These are phyloP conservation scores for Phaedon cochleariae DNA, from an alignment of 2,888 invertebrate species.

Conservation along the genomic window DNA sequence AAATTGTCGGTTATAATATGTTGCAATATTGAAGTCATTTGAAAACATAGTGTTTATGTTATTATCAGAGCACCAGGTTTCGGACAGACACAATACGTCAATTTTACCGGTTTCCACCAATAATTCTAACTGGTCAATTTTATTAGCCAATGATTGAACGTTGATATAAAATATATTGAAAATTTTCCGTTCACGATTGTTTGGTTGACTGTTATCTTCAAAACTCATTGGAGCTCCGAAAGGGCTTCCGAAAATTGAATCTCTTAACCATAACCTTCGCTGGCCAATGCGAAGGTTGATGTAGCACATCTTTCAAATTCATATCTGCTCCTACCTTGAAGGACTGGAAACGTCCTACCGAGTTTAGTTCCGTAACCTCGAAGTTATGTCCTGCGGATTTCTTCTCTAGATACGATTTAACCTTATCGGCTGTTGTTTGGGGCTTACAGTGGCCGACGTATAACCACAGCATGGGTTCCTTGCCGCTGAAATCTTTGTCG, in stretches of 20 bases:
- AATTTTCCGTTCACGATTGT: neutral
- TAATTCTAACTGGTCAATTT: no score
- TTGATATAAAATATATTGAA: neutral
- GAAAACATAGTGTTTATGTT: no score
- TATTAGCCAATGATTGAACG: neutral
- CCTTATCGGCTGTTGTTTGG: no score
- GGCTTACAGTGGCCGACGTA: no score
- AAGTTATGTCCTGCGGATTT: neutral
- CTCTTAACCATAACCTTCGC: neutral
- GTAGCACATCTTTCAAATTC: neutral
- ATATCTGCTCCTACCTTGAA: constrained; percentile 6
- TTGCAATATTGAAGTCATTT: no score
- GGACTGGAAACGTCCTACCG: constrained; percentile 1
- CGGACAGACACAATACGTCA: no score
- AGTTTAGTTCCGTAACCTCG: constrained; percentile 1
- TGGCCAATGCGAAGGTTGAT: constrained; percentile 3
- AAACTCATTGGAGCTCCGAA: neutral
- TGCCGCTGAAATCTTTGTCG: no score
- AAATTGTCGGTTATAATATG: no score
- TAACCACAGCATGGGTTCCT: no score
- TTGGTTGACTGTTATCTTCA: neutral
- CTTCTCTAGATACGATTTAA: no score
- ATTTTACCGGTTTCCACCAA: no score
- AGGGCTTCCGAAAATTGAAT: neutral
- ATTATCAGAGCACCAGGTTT: no score